phyloP scores from a whole-genome alignment of 2,888 invertebrate species.

The Eumacrocentrus americanus region DNA sequence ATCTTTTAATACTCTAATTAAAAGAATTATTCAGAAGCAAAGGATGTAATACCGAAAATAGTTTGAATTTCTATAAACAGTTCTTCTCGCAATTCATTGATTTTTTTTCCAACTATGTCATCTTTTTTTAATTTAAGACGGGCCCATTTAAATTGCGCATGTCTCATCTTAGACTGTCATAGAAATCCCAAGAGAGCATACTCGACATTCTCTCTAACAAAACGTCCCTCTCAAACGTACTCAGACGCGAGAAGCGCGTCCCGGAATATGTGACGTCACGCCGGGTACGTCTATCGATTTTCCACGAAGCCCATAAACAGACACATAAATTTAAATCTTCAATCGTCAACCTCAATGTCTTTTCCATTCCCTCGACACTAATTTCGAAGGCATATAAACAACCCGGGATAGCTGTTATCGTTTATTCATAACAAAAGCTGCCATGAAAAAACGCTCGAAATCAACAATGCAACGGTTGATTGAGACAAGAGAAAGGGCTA shows the following conservation, averaged over 20 bases:
- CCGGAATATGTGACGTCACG: conserved; percentile 2
- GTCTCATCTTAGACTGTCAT: neutral
- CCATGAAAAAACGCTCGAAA: conserved; percentile 1
- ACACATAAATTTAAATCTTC: too few species aligned
- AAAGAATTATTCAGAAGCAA: too few species aligned
- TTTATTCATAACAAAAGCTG: too few species aligned
- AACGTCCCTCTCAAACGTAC: neutral
- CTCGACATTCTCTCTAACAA: neutral
- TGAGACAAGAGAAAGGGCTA: neutral
- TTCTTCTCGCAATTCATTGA: neutral
- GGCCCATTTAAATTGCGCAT: neutral
- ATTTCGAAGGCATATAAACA: too few species aligned
- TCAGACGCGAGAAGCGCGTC: neutral
- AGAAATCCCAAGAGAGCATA: too few species aligned
- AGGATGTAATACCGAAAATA: too few species aligned
- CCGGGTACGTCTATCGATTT: neutral
- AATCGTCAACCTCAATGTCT: too few species aligned
- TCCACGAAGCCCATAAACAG: too few species aligned
- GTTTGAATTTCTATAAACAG: neutral
- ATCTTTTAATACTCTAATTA: too few species aligned
- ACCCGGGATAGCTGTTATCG: too few species aligned
- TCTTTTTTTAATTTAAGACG: neutral
- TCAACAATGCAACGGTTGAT: neutral
- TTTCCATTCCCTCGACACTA: too few species aligned
- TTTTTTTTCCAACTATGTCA: too few species aligned